Base-by-base conservation (phyloP, 2,113 vertebrate genomes). In the Clarias batrachus region DNA sequence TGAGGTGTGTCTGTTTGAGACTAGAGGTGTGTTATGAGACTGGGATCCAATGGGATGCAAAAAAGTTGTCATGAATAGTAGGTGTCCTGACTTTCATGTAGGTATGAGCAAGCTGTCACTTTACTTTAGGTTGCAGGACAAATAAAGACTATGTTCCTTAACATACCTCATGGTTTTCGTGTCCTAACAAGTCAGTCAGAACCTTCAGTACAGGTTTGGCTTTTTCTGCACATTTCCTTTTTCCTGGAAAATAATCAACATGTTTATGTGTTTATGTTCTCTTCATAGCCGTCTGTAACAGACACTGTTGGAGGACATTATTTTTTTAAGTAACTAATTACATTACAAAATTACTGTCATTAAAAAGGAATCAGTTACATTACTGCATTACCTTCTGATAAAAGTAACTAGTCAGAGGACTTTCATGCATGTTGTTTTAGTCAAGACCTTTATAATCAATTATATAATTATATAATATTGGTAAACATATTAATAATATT, bases 121-220 rank as follows among this genome's bases (percentile, higher is more conserved):
- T 78, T 48, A 48, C 19, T 33, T 17, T 59, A 30, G 27, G 4
- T 14, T n/a, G 13, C 57, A 25, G 10, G 10, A 60, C 9, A 60
- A 60, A 59, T 17, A 59, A 56, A 8, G 57, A 7, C 30, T 10
- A 37, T 27, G 59, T 81, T 56, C 2, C 21, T 48, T 14, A 17
- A 89, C 81, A 89, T 95, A 99, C 98, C 97, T 99, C 96, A 0
- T 96, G 95, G 91, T 97, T 98, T 87, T 99, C 97, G 0, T 99
- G 97, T 91, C 97, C 97, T 6, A 99, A 96, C 74, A 99, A 96
- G 91, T 97, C 96, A 1, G 97, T 97, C 19, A 99, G 95, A 82
- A 98, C 97, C 91, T 94, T 98, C 59, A 99, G 96, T 52, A 96
- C 95, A 6, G 95, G 94, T 19, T 96, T 95, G 19, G 95, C 94